Base-by-base conservation (phyloP, 2,888 invertebrate species). In the Myathropa florea region DNA sequence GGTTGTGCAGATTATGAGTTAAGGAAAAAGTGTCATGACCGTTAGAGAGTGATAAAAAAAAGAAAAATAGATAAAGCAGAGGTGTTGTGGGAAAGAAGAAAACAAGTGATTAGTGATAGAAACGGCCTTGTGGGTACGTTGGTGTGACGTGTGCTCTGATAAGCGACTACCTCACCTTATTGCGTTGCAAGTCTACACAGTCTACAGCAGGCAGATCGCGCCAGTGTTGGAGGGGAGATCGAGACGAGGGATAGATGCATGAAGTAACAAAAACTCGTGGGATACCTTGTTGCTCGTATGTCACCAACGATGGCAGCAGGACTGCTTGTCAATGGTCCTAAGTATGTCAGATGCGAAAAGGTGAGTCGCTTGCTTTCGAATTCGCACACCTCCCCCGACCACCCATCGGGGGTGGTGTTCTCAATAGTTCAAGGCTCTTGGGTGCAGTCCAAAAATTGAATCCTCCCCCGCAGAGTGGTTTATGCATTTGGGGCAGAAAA, bases 331-430 rank as follows among this genome's bases (percentile, higher is more conserved):
- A 70, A 57, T 24, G 57, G 57, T 73, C 57, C 83, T 57, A 83
- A 86, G 65, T 86, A 86, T 67, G 86, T 86, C 83, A 79, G 86
- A 79, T 86, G 86, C 60, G 86, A 86, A 64, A 86, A 86, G 86
- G 86, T 86, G 67, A 79, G 78, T 70, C 60, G 64, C 33, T 64
- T 76, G 12, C 18, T 36, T 30, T 57, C 59, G 46, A 33, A 33
- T 33, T 33, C n/a, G n/a, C n/a, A n/a, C n/a, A n/a, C n/a, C n/a
- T n/a, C n/a, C n/a, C n/a, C n/a, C n/a, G 33, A 28, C 3, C 28
- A 28, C 28, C 28, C 28, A 6, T n/a, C 0, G 14, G n/a, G 10
- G 3, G 33, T 3, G 18, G 10, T 14, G 12, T 33, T 28, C 65
- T 55, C 36, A 33, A 68, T 61, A 67, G 83, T 79, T 83, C 68